phyloP scores from a whole-genome alignment of 2,888 invertebrate species.

The Plagodis pulveraria region DNA sequence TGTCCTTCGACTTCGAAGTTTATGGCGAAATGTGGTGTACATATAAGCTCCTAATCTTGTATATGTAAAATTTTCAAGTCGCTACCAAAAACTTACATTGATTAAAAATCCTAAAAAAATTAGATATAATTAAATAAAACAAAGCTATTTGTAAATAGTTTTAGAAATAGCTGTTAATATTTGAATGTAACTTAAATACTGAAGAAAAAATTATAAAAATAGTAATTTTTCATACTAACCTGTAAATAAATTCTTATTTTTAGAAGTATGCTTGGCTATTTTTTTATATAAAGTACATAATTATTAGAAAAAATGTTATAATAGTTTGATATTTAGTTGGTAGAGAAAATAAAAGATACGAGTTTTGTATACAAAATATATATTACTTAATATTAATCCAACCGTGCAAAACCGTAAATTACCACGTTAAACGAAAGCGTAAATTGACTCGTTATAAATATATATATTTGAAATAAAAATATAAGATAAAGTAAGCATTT shows the following conservation, averaged over 20 bases:
- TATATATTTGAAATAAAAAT: no score
- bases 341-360: constrained; percentile 8
- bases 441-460: no score
- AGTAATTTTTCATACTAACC: constrained; percentile 69
- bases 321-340: constrained; percentile 12
- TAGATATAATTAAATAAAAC: constrained; percentile 43
- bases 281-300: constrained; percentile 40
- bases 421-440: no score
- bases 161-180: constrained; percentile 78
- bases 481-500: no score
- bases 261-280: constrained; percentile 66
- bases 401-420: background rate
- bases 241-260: constrained; percentile 83
- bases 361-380: constrained; percentile 2
- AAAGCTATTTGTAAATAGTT: constrained; percentile 79
- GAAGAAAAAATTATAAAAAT: constrained; percentile 70
- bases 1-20: constrained; percentile 47
- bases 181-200: constrained; percentile 57
- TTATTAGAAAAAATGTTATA: constrained; percentile 13
- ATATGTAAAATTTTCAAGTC: constrained; percentile 54
- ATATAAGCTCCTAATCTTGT: constrained; percentile 24
- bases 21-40: constrained; percentile 40
- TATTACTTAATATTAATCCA: constrained; percentile 9
- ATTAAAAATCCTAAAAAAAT: constrained; percentile 46
- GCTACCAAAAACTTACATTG: constrained; percentile 45